A percentile compares a stretch with the other conserved stretches of the same genome.
These are phyloP conservation scores for Rhopalosiphum padi DNA, from an alignment of 1,140 invertebrate genomes.

Conservation along the genomic window DNA sequence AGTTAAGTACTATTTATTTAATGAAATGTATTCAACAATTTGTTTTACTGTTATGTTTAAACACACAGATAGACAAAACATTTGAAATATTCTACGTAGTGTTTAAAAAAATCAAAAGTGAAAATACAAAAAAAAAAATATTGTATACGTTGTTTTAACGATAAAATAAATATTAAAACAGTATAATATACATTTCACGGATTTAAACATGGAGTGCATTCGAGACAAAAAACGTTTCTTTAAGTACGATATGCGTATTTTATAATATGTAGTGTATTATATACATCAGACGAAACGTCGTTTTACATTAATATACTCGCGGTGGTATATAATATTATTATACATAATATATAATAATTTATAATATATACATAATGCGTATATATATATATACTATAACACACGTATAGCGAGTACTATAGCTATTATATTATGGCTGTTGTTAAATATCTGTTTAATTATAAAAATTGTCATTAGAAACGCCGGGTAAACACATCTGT, in stretches of 20 bases:
- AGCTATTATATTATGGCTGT: neutral
- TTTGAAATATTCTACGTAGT: neutral
- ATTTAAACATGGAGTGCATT: neutral
- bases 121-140: neutral
- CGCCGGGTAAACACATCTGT: conserved; percentile 37
- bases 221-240: neutral
- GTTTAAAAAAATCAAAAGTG: neutral
- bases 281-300: neutral
- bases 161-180: conserved; percentile 4
- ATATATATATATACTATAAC: neutral
- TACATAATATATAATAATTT: neutral
- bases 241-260: neutral
- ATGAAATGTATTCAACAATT: neutral
- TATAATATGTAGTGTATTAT: neutral
- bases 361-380: neutral
- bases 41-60: neutral
- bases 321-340: neutral
- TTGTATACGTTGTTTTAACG: neutral
- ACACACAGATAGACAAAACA: neutral
- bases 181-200: conserved; percentile 5
- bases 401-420: neutral
- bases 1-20: neutral
- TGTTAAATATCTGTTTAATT: conserved; percentile 36
- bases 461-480: conserved; percentile 34
- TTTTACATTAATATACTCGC: neutral